A percentile compares a stretch with the other conserved stretches of the same genome.
These are phyloP conservation scores for Australoheros scitulus DNA, from an alignment of 2,113 vertebrate genomes.

Conservation along the genomic window DNA sequence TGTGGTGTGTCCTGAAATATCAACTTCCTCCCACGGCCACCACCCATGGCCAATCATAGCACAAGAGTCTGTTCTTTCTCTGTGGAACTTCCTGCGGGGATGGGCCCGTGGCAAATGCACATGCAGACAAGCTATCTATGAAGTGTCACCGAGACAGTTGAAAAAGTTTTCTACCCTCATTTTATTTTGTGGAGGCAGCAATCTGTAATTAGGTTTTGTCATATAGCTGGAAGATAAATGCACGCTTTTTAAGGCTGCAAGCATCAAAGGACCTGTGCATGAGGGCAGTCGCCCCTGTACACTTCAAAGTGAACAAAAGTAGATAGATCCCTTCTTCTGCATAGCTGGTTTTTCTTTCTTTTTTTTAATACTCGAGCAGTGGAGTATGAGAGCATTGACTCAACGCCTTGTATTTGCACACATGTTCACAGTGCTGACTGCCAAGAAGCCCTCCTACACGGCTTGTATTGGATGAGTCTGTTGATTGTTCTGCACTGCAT, in stretches of 20 bases:
- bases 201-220: conserved; percentile 48
- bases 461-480: conserved; percentile 15
- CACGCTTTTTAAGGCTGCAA: conserved; percentile 44
- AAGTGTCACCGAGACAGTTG: conserved; percentile 46
- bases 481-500: conserved; percentile 33
- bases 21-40: conserved; percentile 67
- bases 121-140: conserved; percentile 33
- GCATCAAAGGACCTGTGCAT: conserved; percentile 48
- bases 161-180: conserved; percentile 27
- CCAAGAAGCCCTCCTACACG: conserved; percentile 62
- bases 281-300: not conserved
- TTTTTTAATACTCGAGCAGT: conserved; percentile 20
- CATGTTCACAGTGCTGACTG: conserved; percentile 34
- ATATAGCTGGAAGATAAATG: conserved; percentile 46
- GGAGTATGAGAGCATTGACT: conserved; percentile 36
- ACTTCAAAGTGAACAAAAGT: conserved; percentile 49
- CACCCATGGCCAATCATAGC: conserved; percentile 46
- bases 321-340: conserved; percentile 2
- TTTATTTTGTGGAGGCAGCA: conserved; percentile 41
- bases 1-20: conserved; percentile 63
- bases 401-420: conserved; percentile 46
- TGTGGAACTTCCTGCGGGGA: conserved; percentile 35
- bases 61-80: conserved; percentile 1
- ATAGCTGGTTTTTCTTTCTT: conserved; percentile 28
- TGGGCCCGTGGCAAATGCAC: conserved; percentile 27